Base-by-base conservation (phyloP, 2,113 vertebrate genomes). In the Brachyhypopomus occidentalis region DNA sequence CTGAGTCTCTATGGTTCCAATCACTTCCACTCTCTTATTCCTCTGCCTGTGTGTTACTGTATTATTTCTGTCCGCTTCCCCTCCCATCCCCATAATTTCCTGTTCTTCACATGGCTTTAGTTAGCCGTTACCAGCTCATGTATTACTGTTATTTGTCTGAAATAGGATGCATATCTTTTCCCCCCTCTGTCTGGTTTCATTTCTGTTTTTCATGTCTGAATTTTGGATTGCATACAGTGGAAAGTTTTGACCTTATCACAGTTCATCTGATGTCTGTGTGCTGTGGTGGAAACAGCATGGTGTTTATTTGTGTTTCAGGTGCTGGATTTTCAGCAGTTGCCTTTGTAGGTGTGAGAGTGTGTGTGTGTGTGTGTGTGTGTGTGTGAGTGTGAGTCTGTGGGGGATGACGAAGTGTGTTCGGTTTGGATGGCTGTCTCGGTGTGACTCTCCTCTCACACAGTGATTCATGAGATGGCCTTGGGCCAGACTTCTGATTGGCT, bases 401-500 rank as follows among this genome's bases (percentile, higher is more conserved):
- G 12, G 9, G 70, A 34, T 66, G 48, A 6, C 11, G 23, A n/a
- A 17, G 48, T 69, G 36, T 38, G 75, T n/a, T 56, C 22, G 38
- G 62, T 79, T 72, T 75, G 52, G 58, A 52, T 60, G 30, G 38
- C 71, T 59, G 12, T n/a, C 25, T 64, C 36, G 72, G 23, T 22
- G 66, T 56, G 60, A 71, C 23, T 62, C 23, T 71, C 59, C 55
- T 72, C 67, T 56, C 23, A 70, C 66, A 59, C 48, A 78, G 66
- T 78, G 77, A 78, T 36, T 78, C 77, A 59, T 70, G 69, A 38
- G 22, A 59, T 6, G 77, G 56, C 55, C 66, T 59, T 71, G 77
- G 56, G 77, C 77, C 64, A 78, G 77, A 78, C 55, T 16, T 27
- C 48, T 70, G 77, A 78, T 70, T 79, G 17, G 58, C 62, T 75